These are phyloP conservation scores for Chloroceryle amazona DNA, from an alignment of 2,797 vertebrate species.

Conservation along the genomic window DNA sequence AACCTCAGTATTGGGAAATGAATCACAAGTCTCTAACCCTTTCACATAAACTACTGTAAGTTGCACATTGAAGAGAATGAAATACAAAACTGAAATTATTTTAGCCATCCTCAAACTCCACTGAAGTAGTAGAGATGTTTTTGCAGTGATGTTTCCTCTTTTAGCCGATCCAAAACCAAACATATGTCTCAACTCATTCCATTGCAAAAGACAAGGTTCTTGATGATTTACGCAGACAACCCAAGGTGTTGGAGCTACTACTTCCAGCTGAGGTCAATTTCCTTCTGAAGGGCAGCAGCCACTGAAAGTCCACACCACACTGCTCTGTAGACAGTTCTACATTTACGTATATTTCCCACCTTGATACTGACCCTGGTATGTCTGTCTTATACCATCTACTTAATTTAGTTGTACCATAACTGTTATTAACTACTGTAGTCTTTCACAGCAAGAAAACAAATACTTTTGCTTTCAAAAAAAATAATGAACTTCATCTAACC, in stretches of 20 bases:
- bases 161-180: not conserved
- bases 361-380: not conserved
- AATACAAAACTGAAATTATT: not conserved
- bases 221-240: not conserved
- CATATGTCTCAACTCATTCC: accelerated
- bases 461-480: not conserved
- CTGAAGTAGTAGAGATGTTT: not conserved
- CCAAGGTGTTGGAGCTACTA: not conserved
- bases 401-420: not conserved
- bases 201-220: not conserved
- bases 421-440: not conserved
- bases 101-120: not conserved
- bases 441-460: not conserved
- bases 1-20: conserved; percentile 11
- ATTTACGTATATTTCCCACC: not conserved
- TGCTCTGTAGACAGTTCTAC: accelerated
- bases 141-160: not conserved
- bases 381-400: not conserved
- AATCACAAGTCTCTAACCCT: not conserved
- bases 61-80: not conserved
- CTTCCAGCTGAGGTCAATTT: not conserved
- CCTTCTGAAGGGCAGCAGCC: not conserved
- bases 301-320: not conserved
- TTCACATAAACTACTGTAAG: not conserved
- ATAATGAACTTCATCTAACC: not conserved